Base-by-base conservation (phyloP, 2,888 invertebrate genomes). In the Pocota personata region DNA sequence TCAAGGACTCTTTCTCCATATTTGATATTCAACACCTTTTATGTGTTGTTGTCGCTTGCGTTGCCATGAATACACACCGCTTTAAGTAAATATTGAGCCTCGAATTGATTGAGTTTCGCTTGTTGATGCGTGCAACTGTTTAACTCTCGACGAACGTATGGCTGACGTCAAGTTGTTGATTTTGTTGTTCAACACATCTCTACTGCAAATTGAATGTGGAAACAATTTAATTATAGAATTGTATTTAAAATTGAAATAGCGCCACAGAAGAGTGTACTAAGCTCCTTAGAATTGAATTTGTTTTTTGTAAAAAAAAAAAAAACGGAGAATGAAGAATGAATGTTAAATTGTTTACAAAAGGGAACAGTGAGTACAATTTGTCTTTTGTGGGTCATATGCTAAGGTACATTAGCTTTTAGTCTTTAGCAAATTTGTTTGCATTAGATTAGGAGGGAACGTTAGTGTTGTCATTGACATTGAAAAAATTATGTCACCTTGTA, bases 81-180 rank as follows among this genome's bases (percentile, higher is more conserved):
- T 48, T 27, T 69, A 79, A 79, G 69, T 69, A 79, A 84, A 84
- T 75, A 84, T 79, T 75, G 69, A 35, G 69, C 79, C 48, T 69
- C 46, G 69, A 62, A 84, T 79, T 84, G 83, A 84, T 84, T 84
- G 83, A 84, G 66, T 84, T 84, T 62, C 64, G 50, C 48, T 72
- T 78, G 64, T 72, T 67, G 80, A 73, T 80, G 66, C 73, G 58
- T 73, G 66, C 58, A 80, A 67, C 72, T 72, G 82, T 82, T 83
- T 73, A 83, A 83, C 67, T 84, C 57, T 69, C 43, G 16, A 72
- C 78, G 58, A 77, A 73, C 77, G 82, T 64, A 66, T 67, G 83
- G 73, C 62, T 84, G 79, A 75, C 73, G 79, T 57, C 12, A 69
- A 79, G 66, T 69, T 84, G 79, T 84, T 84, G 79, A 84, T 50